phyloP scores from a whole-genome alignment of 2,113 vertebrate genomes.

The Ellobius talpinus region DNA sequence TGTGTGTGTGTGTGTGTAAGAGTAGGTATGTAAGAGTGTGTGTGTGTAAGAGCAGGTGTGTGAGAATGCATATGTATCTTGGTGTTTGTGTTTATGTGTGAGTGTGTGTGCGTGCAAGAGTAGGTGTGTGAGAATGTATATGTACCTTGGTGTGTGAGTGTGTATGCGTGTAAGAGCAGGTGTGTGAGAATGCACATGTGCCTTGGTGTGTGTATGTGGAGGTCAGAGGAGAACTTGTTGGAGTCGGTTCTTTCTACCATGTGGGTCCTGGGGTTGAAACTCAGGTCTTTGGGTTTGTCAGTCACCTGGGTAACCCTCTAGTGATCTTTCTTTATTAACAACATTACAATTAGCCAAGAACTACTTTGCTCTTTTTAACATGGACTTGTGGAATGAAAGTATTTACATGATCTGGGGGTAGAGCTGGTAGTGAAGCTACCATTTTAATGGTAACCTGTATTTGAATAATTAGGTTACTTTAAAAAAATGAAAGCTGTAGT shows the following conservation, averaged over 20 bases:
- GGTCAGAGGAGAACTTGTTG: no score
- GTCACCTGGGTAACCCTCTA: not conserved
- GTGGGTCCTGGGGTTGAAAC: not conserved
- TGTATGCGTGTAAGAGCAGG: no score
- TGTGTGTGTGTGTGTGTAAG: not conserved
- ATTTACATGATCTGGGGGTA: not conserved
- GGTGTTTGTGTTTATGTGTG: no score
- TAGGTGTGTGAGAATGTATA: no score
- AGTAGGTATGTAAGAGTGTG: not conserved
- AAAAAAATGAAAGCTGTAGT: not conserved
- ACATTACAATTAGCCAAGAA: not conserved
- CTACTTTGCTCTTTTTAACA: not conserved
- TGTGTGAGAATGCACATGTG: no score
- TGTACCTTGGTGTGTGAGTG: no score
- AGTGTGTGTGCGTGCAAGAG: no score
- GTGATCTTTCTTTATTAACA: not conserved
- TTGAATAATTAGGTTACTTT: conserved; percentile 15
- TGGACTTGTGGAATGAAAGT: not conserved
- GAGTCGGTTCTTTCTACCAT: not conserved
- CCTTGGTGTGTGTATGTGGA: no score
- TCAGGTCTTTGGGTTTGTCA: not conserved
- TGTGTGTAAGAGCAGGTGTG: not conserved
- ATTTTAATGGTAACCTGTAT: not conserved
- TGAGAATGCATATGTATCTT: not conserved
- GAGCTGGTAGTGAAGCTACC: not conserved